Conservation (phyloP, 2,113 vertebrate species). For the Baryphthengus martii region DNA sequence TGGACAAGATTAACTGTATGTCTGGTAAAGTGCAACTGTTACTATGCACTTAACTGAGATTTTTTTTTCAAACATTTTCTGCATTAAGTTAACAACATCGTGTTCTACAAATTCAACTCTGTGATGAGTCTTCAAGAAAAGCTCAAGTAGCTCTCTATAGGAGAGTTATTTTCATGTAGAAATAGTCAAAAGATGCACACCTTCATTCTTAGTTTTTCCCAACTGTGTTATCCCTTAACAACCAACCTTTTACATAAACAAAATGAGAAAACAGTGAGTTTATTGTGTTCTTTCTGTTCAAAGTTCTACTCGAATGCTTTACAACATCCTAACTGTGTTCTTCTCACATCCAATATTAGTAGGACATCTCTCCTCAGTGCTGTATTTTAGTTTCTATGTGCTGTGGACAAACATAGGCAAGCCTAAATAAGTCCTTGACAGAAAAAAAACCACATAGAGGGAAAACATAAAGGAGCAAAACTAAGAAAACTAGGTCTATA, state of each 20-base stretch:
- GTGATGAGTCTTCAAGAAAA: neutral
- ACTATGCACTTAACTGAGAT: neutral
- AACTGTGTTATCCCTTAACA: neutral
- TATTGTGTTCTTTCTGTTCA: neutral
- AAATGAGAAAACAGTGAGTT: too few species aligned
- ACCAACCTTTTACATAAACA: neutral
- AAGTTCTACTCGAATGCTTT: neutral
- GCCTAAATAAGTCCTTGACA: neutral
- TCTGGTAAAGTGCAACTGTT: neutral
- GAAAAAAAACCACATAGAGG: neutral
- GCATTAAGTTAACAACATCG: neutral
- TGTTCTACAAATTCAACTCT: neutral
- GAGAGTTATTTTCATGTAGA: neutral
- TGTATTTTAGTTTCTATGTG: neutral
- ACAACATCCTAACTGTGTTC: neutral
- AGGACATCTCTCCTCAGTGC: neutral
- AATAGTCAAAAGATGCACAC: neutral
- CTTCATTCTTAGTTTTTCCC: neutral
- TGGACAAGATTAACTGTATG: neutral
- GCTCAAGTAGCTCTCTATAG: neutral
- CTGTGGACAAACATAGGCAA: neutral
- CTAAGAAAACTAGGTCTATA: neutral
- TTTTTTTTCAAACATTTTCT: neutral
- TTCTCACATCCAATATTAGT: neutral
- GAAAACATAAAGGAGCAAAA: neutral